A percentile compares a stretch with the other conserved stretches of the same genome.
These are phyloP conservation scores for Pangasius sanitwongsei DNA, from an alignment of 2,797 vertebrate genomes.

Conservation along the genomic window DNA sequence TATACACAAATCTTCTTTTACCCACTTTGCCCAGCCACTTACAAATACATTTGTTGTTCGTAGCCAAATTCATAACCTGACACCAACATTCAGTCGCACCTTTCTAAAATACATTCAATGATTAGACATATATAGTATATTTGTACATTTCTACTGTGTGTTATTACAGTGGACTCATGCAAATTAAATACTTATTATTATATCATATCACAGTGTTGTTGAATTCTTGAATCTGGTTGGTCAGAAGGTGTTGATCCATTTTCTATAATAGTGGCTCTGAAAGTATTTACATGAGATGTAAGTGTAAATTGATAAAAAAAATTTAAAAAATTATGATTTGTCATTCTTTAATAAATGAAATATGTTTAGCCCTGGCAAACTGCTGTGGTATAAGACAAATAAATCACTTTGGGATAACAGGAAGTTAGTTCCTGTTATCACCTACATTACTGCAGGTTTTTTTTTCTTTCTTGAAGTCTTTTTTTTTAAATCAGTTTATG, in stretches of 20 bases:
- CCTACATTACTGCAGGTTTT: background rate
- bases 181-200: background rate
- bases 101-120: background rate
- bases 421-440: background rate
- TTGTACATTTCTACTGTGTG: background rate
- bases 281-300: background rate
- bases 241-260: background rate
- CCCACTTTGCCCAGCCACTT: background rate
- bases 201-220: background rate
- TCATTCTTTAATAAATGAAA: background rate
- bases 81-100: background rate
- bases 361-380: background rate
- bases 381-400: background rate
- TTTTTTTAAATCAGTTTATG: background rate
- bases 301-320: background rate
- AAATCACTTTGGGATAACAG: background rate
- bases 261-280: background rate
- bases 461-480: background rate
- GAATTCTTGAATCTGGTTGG: background rate
- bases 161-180: background rate
- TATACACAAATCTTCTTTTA: constrained; percentile 10
- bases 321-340: background rate
- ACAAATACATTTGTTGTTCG: constrained; percentile 6
- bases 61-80: background rate
- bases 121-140: background rate